phyloP scores from a whole-genome alignment of 2,797 vertebrate genomes.

The Bradypodion ventrale region DNA sequence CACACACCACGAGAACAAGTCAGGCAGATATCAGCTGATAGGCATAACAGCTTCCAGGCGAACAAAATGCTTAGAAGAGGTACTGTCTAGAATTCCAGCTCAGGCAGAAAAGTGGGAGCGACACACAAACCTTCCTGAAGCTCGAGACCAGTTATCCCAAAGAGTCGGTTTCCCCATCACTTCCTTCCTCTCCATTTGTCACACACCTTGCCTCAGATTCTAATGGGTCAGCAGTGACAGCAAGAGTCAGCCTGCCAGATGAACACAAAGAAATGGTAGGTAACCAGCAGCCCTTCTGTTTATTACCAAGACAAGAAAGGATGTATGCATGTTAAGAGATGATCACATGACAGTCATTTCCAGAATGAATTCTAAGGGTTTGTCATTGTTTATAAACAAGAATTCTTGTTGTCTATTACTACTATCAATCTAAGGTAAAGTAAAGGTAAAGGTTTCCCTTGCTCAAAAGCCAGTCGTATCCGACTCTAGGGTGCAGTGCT shows the following conservation, averaged over 20 bases:
- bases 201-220: background rate
- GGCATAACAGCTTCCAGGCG: conserved; percentile 44
- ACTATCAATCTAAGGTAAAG: background rate
- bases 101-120: background rate
- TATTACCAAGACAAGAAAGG: background rate
- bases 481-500: too few relatives aligned
- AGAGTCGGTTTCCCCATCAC: background rate
- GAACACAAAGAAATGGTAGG: background rate
- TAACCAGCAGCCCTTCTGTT: too few relatives aligned
- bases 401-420: background rate
- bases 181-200: background rate
- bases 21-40: conserved; percentile 79
- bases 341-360: background rate
- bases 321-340: background rate
- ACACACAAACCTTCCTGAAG: background rate
- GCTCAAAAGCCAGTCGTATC: too few relatives aligned
- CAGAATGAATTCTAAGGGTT: background rate
- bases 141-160: background rate
- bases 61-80: conserved; percentile 55
- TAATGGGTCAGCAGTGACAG: background rate
- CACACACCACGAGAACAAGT: conserved; percentile 52
- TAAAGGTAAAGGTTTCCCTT: too few relatives aligned
- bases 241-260: background rate
- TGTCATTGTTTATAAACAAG: background rate
- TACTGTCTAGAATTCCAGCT: conserved; percentile 39